These are phyloP conservation scores for Neosilurus hyrtlii DNA, from an alignment of 2,797 vertebrate species.

Conservation along the genomic window DNA sequence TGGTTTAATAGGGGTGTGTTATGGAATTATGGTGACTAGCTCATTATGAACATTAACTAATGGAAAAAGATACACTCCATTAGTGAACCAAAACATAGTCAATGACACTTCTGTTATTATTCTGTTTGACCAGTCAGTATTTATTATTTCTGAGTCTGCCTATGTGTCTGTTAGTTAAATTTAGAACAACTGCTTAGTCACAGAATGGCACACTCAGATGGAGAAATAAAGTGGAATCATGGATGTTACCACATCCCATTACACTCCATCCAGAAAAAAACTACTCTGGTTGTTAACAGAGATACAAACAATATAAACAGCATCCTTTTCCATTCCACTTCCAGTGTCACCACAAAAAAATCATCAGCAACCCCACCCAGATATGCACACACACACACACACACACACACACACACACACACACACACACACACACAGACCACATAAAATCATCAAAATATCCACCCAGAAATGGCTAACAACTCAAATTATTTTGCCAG, in stretches of 20 bases:
- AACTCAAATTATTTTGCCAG: neutral
- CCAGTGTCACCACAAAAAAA: neutral
- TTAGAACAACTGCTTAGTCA: neutral
- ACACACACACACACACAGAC: conserved; percentile 5
- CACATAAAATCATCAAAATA: neutral
- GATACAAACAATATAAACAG: neutral
- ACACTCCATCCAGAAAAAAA: neutral
- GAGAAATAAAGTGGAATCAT: neutral
- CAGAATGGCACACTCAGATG: neutral
- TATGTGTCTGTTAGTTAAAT: neutral
- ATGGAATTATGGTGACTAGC: neutral
- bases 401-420: neutral
- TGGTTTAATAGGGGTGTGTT: neutral
- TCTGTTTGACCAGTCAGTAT: neutral
- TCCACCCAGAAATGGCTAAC: neutral
- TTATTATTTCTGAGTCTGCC: neutral
- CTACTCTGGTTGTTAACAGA: conserved; percentile 1
- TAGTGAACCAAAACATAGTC: neutral
- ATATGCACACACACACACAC: neutral
- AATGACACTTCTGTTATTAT: neutral
- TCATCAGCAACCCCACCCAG: neutral
- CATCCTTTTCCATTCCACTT: conserved; percentile 1
- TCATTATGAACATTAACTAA: too few species aligned
- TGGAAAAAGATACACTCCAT: neutral
- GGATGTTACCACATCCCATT: neutral